These are phyloP conservation scores for Suncus etruscus DNA, from an alignment of 2,113 vertebrate genomes.

Conservation along the genomic window DNA sequence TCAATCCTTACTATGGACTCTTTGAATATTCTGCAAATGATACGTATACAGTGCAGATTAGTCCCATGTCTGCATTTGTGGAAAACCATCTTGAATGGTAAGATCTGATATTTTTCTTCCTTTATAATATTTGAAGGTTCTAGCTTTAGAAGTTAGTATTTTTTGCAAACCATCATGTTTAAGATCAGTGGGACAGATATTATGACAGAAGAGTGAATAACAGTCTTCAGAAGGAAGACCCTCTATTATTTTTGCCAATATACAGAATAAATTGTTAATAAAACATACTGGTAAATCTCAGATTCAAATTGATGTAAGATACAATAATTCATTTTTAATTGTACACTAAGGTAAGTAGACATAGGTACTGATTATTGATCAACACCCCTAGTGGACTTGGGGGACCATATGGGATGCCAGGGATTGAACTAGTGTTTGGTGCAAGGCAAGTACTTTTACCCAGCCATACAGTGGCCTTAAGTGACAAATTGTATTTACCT, in stretches of 20 bases:
- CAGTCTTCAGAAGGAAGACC: not conserved
- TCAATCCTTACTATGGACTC: constrained; percentile 98
- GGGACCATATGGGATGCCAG: too few relatives aligned
- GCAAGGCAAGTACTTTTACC: too few relatives aligned
- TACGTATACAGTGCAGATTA: constrained; percentile 99
- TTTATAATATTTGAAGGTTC: not conserved
- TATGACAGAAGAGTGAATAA: not conserved
- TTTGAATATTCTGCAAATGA: constrained; percentile 99
- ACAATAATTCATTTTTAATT: constrained; percentile 5
- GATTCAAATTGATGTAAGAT: not conserved
- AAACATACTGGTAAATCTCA: not conserved
- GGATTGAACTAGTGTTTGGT: too few relatives aligned
- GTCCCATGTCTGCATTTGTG: constrained; percentile 99
- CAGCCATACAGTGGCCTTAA: too few relatives aligned
- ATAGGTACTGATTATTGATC: not conserved
- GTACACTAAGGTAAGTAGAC: not conserved
- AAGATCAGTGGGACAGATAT: not conserved
- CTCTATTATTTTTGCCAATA: not conserved
- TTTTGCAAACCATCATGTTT: not conserved
- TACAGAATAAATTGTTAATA: constrained; percentile 18
- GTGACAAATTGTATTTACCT: too few relatives aligned
- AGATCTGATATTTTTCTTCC: constrained; percentile 68
- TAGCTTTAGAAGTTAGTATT: constrained; percentile 19
- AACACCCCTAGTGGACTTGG: not conserved
- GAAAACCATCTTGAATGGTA: constrained; percentile 99